Percentiles rank a stretch among this genome's conserved stretches.
Evolutionary conservation across 2,888 invertebrate species (phyloP).

Genomic region (Drosophila sordidula): DNA sequence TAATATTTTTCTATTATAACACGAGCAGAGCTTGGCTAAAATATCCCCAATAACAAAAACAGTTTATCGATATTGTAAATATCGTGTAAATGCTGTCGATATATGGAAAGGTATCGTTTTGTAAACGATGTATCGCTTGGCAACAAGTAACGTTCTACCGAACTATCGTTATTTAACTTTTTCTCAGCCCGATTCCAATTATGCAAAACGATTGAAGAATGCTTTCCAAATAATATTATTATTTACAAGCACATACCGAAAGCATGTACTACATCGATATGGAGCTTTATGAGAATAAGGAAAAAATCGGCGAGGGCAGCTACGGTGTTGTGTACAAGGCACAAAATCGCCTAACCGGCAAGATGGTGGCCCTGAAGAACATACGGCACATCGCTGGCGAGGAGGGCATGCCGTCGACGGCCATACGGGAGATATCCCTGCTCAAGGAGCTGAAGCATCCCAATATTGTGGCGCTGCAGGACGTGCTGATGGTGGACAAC

Average conservation of each 20-base stretch:
- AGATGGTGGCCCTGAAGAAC: slow-evolving; percentile 97
- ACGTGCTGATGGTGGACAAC: slow-evolving; percentile 93
- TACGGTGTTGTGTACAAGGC: slow-evolving; percentile 99
- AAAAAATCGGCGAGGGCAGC: slow-evolving; percentile 98
- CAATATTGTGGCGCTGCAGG: slow-evolving; percentile 94
- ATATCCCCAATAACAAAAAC: too few relatives aligned
- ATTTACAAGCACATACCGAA: not conserved
- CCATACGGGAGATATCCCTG: slow-evolving; percentile 96
- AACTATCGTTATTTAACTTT: not conserved
- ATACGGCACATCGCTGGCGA: slow-evolving; percentile 95
- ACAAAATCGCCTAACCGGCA: slow-evolving; percentile 91
- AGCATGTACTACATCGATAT: slow-evolving; percentile 82
- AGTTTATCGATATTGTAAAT: not conserved
- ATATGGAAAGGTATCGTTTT: not conserved
- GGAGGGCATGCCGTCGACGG: slow-evolving; percentile 98
- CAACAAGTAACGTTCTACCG: too few relatives aligned
- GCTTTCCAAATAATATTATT: not conserved
- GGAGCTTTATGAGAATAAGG: slow-evolving; percentile 94
- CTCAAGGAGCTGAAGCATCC: slow-evolving; percentile 95
- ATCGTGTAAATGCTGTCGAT: not conserved
- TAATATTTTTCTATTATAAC: too few relatives aligned
- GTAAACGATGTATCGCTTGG: not conserved
- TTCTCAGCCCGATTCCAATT: not conserved
- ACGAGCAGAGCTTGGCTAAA: too few relatives aligned
- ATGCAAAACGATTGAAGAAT: not conserved